These are phyloP conservation scores for Tetropium fuscum DNA, from an alignment of 2,888 invertebrate species.

Conservation along the genomic window DNA sequence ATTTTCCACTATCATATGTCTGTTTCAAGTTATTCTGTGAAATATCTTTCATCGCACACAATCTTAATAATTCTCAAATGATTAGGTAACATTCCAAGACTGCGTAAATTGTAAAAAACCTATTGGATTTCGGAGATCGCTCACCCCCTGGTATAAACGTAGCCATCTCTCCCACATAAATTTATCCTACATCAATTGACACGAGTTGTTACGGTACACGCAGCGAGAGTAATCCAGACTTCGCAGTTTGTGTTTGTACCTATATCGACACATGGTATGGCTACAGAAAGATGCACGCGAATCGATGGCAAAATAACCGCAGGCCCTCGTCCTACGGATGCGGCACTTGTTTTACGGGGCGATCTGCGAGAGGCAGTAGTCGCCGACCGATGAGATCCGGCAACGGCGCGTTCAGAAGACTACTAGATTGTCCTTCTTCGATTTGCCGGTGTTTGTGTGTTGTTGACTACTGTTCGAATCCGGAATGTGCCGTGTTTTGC, in stretches of 20 bases:
- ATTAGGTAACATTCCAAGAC: too few species aligned
- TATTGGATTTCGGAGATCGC: too few species aligned
- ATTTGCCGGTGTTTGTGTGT: background rate
- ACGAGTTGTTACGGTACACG: conserved; percentile 16
- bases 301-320: conserved; percentile 36
- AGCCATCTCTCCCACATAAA: conserved; percentile 6
- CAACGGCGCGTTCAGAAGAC: conserved; percentile 30
- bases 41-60: too few species aligned
- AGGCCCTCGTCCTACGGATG: conserved; percentile 15
- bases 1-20: too few species aligned
- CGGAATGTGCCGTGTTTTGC: background rate
- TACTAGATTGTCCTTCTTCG: conserved; percentile 9
- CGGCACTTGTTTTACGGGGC: conserved; percentile 21
- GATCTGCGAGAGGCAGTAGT: conserved; percentile 13
- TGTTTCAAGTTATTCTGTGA: too few species aligned
- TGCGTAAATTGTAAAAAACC: too few species aligned
- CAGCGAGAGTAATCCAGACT: conserved; percentile 1
- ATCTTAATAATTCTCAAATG: too few species aligned
- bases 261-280: conserved; percentile 11
- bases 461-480: background rate
- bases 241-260: background rate
- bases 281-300: conserved; percentile 37
- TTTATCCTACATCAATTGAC: conserved; percentile 16
- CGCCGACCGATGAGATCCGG: conserved; percentile 14
- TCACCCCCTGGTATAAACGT: background rate